Evolutionary conservation across 2,888 invertebrate species (phyloP).

Genomic region (Ernsta delagoae): DNA sequence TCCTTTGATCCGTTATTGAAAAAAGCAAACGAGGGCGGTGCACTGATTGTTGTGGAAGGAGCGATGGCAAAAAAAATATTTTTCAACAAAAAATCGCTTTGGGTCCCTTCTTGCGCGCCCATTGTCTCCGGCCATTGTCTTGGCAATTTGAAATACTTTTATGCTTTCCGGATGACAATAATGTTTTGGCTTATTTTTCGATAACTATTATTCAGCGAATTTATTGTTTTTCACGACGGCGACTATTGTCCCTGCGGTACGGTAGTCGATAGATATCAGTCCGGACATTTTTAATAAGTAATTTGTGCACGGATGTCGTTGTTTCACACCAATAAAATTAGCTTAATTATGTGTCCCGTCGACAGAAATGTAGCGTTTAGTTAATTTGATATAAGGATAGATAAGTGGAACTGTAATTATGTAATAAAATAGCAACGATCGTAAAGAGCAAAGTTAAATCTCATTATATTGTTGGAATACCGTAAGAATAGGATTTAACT

Average conservation of each 20-base stretch:
- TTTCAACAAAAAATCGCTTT: conserved; percentile 61
- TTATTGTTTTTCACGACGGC: conserved; percentile 57
- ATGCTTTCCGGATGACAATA: conserved; percentile 82
- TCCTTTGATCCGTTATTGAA: conserved; percentile 73
- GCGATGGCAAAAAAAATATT: conserved; percentile 72
- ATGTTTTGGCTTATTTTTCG: conserved; percentile 80
- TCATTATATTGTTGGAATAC: too few relatives aligned
- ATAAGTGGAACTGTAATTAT: conserved; percentile 17
- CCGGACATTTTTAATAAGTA: conserved; percentile 37
- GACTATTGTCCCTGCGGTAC: conserved; percentile 37
- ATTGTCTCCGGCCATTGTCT: conserved; percentile 83
- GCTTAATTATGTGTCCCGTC: conserved; percentile 45
- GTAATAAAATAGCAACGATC: conserved; percentile 23
- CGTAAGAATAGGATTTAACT: too few relatives aligned
- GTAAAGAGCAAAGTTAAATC: conserved; percentile 13
- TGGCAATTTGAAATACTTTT: conserved; percentile 81
- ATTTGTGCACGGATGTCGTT: conserved; percentile 49
- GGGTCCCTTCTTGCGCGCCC: conserved; percentile 77
- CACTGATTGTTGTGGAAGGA: conserved; percentile 75
- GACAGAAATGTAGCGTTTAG: conserved; percentile 37
- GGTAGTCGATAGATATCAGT: conserved; percentile 45
- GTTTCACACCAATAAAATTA: conserved; percentile 40
- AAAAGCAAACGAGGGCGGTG: conserved; percentile 69
- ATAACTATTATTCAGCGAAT: conserved; percentile 82
- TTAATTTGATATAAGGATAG: conserved; percentile 36